phyloP scores from a whole-genome alignment of 2,888 invertebrate genomes.

The Bugulina stolonifera region DNA sequence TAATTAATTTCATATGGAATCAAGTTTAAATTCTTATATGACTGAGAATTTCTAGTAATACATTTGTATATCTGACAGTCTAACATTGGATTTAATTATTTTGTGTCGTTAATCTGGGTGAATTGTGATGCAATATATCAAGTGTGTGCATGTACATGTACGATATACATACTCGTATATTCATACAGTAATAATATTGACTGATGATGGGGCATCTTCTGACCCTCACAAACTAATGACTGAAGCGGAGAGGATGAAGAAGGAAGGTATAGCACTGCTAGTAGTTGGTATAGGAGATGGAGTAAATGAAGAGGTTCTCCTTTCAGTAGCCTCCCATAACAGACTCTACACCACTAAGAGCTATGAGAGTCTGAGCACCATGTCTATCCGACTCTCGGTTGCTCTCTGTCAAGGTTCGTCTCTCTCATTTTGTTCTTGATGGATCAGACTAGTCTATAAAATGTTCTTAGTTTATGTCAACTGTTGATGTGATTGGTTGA shows the following conservation, averaged over 20 bases:
- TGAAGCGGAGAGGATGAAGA: not conserved
- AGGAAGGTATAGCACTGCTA: not conserved
- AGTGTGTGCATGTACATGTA: too few relatives aligned
- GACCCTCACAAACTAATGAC: not conserved
- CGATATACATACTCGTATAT: too few relatives aligned
- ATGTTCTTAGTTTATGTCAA: too few relatives aligned
- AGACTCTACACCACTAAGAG: not conserved
- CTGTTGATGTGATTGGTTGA: too few relatives aligned
- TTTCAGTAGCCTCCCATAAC: not conserved
- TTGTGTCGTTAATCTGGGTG: too few relatives aligned
- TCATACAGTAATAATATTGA: not conserved
- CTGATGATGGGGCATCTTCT: not conserved
- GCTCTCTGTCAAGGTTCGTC: not conserved
- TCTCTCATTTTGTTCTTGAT: too few relatives aligned
- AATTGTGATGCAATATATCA: too few relatives aligned
- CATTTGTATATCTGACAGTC: not conserved
- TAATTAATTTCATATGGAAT: too few relatives aligned
- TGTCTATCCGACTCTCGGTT: not conserved
- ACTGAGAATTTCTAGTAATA: not conserved
- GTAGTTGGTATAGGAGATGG: slow-evolving; percentile 11
- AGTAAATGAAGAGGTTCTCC: not conserved
- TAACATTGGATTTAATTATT: too few relatives aligned
- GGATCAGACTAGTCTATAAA: too few relatives aligned
- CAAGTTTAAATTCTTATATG: not conserved
- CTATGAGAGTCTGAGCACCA: not conserved